Percentiles rank a stretch among this genome's conserved stretches.
Conservation (phyloP, 2,797 vertebrate genomes). For the Sandelia bainsii region DNA sequence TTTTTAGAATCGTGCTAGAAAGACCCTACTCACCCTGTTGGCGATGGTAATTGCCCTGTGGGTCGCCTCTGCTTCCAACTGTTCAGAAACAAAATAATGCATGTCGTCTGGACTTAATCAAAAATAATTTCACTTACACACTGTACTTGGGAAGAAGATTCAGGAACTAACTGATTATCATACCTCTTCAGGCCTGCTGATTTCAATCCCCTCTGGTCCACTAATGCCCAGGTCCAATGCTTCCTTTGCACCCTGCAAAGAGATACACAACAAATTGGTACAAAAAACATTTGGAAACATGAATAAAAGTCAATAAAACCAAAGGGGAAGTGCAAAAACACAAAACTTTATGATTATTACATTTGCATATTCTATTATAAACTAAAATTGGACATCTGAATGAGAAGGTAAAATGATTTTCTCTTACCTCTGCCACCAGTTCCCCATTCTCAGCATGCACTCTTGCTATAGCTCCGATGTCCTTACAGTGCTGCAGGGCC, state of each 20-base stretch:
- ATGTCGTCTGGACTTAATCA: background rate
- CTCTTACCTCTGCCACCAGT: conserved; percentile 92
- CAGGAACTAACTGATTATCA: conserved; percentile 7
- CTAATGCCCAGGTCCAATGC: conserved; percentile 94
- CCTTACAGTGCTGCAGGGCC: conserved; percentile 92
- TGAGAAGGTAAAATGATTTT: background rate
- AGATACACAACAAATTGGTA: background rate
- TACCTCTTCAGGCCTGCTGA: conserved; percentile 97
- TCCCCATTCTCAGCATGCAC: conserved; percentile 98
- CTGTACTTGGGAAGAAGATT: background rate
- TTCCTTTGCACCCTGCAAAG: conserved; percentile 91
- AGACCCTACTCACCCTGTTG: conserved; percentile 89
- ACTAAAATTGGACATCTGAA: background rate
- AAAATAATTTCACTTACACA: background rate
- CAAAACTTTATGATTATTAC: background rate
- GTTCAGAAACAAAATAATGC: conserved; percentile 37
- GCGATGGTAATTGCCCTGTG: conserved; percentile 95
- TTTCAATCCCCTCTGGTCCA: conserved; percentile 96
- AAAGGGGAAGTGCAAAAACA: background rate
- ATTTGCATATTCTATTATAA: background rate
- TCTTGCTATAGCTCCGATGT: conserved; percentile 92
- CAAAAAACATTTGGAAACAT: background rate
- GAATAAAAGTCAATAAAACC: background rate
- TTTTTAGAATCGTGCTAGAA: background rate
- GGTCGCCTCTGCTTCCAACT: conserved; percentile 96